Percentiles rank a stretch among this genome's conserved stretches.
These are phyloP conservation scores for Taurulus bubalis DNA, from an alignment of 2,113 vertebrate species.

Conservation along the genomic window DNA sequence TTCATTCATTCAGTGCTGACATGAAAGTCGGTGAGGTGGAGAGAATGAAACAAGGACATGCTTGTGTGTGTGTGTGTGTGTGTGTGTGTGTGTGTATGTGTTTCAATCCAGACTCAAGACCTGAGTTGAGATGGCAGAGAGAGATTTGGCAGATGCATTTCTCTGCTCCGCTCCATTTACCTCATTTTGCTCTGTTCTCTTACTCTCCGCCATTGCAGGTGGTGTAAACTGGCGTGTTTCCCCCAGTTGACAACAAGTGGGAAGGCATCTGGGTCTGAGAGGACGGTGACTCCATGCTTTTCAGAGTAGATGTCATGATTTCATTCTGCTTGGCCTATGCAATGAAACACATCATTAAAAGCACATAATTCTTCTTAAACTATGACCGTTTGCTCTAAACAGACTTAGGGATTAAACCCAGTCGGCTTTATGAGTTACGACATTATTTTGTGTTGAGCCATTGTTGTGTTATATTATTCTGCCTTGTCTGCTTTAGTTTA, in stretches of 20 bases:
- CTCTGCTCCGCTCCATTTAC: slow-evolving; percentile 52
- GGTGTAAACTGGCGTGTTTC: slow-evolving; percentile 66
- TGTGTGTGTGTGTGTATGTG: slow-evolving; percentile 38
- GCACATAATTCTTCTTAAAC: slow-evolving; percentile 1
- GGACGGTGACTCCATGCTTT: slow-evolving; percentile 38
- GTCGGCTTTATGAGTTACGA: not conserved
- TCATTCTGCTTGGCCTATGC: slow-evolving; percentile 8
- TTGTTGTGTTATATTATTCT: not conserved
- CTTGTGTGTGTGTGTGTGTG: slow-evolving; percentile 45
- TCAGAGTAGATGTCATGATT: slow-evolving; percentile 44
- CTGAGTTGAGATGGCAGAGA: slow-evolving; percentile 54
- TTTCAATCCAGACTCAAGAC: slow-evolving; percentile 23
- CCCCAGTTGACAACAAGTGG: slow-evolving; percentile 43
- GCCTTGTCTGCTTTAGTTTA: not conserved
- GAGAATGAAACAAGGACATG: slow-evolving; percentile 59
- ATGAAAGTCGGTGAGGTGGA: slow-evolving; percentile 39
- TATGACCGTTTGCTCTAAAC: slow-evolving; percentile 1
- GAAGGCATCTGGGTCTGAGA: slow-evolving; percentile 31
- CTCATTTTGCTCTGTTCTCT: slow-evolving; percentile 52
- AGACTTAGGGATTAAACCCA: not conserved
- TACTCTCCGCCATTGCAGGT: slow-evolving; percentile 53
- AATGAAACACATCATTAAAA: slow-evolving; percentile 14
- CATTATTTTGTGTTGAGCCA: not conserved
- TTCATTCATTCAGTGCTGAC: slow-evolving; percentile 63
- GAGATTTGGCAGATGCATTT: slow-evolving; percentile 63